Base-by-base conservation (phyloP, 1,140 invertebrate species). In the Leucophenga varia region DNA sequence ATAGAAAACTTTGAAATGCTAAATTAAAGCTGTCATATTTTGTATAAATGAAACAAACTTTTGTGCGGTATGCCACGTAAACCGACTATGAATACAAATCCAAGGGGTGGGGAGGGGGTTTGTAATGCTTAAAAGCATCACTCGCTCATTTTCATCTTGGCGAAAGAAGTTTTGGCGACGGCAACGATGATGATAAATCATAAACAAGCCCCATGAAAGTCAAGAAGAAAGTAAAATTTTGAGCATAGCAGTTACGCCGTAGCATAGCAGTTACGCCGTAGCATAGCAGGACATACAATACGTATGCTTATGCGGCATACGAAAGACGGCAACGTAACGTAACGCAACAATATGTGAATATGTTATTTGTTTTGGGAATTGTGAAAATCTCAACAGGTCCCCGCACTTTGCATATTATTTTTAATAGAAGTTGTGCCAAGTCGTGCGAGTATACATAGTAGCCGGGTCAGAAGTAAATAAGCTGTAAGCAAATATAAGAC, bases 301-400 rank as follows among this genome's bases (percentile, higher is more conserved):
- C n/a, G n/a, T n/a, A n/a, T n/a, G n/a, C n/a, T n/a, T n/a, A n/a
- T n/a, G n/a, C n/a, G 25, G 18, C 18, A 39, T 43, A 48, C 20
- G 44, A 35, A n/a, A n/a, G n/a, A n/a, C n/a, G n/a, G n/a, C n/a
- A n/a, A n/a, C n/a, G n/a, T n/a, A n/a, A n/a, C n/a, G 19, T 22
- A 45, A 36, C 50, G 49, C 55, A 67, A 69, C 69, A 72, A 72
- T 72, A 73, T 73, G 70, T 73, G 70, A 73, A 73, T 73, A 73
- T 72, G 65, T 72, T 73, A 73, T 73, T 73, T 73, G 70, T 72
- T 73, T 69, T 54, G 70, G 70, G 70, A 73, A 73, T 73, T 73
- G 63, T 55, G 59, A 70, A 73, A 73, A 73, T 73, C 70, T 73
- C 70, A 73, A 73, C 70, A 73, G 70, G 70, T 73, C 67, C 70